Evolutionary conservation across 2,113 vertebrate genomes (phyloP).

Genomic region (Leptosomus discolor): DNA sequence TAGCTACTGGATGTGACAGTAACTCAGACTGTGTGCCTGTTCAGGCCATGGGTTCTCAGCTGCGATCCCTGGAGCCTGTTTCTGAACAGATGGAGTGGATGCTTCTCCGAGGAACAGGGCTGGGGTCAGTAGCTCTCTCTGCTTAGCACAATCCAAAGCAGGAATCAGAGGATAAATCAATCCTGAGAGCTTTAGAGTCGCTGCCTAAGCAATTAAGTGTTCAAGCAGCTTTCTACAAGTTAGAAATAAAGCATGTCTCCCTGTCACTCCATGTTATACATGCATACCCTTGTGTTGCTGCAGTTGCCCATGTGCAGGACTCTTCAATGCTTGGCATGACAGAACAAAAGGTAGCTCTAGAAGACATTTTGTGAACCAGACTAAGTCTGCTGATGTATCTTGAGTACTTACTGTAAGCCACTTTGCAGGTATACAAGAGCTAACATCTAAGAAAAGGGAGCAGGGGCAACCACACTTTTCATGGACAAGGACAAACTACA

Average conservation of each 20-base stretch:
- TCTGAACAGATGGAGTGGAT: background rate
- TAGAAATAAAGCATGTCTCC: background rate
- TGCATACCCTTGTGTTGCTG: accelerated
- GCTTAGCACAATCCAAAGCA: background rate
- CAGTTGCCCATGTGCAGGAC: accelerated
- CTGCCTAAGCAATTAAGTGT: background rate
- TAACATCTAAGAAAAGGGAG: background rate
- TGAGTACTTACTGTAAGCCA: background rate
- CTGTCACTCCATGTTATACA: background rate
- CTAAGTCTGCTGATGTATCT: background rate
- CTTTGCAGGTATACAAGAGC: background rate
- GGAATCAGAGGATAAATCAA: background rate
- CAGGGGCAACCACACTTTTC: background rate
- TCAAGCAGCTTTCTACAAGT: background rate
- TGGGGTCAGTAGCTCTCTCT: accelerated
- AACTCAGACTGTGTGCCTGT: background rate
- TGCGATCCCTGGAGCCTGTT: background rate
- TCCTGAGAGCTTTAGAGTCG: background rate
- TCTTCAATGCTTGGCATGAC: background rate
- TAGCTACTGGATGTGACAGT: background rate
- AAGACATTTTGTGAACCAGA: background rate
- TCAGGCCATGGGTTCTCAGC: background rate
- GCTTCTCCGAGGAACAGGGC: background rate
- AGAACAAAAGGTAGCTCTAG: background rate
- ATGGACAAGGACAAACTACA: background rate